Conservation (phyloP, 1,140 invertebrate genomes). For the Eumaeus atala region DNA sequence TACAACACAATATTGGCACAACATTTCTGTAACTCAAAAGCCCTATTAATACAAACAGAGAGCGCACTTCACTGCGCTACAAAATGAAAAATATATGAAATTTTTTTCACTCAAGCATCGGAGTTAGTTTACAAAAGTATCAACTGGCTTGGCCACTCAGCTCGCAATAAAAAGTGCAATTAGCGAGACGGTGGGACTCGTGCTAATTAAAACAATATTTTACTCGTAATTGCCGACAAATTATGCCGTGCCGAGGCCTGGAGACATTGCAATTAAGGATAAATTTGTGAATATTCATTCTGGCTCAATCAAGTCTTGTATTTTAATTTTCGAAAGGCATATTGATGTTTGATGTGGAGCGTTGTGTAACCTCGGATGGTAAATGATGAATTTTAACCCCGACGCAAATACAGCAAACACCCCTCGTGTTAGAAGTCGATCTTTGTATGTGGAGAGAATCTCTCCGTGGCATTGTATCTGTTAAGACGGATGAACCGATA, state of each 20-base stretch:
- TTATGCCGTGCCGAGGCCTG: slow-evolving; percentile 7
- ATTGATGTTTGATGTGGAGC: no score
- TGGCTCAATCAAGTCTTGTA: background rate
- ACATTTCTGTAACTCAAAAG: background rate
- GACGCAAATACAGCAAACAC: no score
- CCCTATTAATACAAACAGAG: slow-evolving; percentile 3
- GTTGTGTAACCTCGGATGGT: no score
- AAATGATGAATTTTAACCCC: no score
- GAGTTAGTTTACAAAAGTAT: slow-evolving; percentile 3
- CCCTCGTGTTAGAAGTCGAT: no score
- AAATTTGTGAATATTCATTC: slow-evolving; percentile 2
- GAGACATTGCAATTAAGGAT: slow-evolving; percentile 6
- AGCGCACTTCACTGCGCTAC: background rate
- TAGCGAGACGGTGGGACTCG: slow-evolving; percentile 27
- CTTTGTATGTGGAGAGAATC: no score
- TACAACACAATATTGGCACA: background rate
- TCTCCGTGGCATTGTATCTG: no score
- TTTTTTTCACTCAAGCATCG: background rate
- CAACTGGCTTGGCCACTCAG: slow-evolving; percentile 18
- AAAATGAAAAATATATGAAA: background rate
- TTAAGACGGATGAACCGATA: no score
- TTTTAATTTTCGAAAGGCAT: background rate
- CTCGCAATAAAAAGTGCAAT: slow-evolving; percentile 31
- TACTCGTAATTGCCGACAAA: slow-evolving; percentile 32
- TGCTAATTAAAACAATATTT: slow-evolving; percentile 39